Evolutionary conservation across 1,140 invertebrate species (phyloP), one percentile per base, ranked within the genome.

Genomic region (Aradophagus sp.): DNA sequence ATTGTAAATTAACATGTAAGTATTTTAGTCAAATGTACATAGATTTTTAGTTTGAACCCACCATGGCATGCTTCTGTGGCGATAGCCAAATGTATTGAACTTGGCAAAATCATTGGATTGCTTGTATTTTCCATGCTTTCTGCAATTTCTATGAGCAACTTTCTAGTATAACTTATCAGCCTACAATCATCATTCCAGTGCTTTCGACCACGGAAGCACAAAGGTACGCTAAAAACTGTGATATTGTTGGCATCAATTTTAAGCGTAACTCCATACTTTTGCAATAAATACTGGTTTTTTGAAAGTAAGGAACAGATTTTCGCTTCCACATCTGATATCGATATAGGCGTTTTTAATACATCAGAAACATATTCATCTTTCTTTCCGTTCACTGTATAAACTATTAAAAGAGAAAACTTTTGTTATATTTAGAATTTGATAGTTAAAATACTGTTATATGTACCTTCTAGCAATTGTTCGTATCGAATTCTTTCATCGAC

Each of bases 401-500:
- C 84, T 86, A 63, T 50, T 52, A 41, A 36, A 48, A 32, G 56
- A 55, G 44, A 59, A 55, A 42, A 31, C 53, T 56, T 2, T 34
- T 34, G n/a, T 23, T 23, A 4, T 8, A 23, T 23, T 5, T 23
- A 5, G 4, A 23, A 23, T 23, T 23, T 23, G 20, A 8, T 23
- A 8, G 4, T 5, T 23, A 8, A 8, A 23, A 23, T 23, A 23
- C 3, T 29, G 32, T 17, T 16, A 42, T 61, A 15, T n/a, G n/a
- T 77, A 85, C 84, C 68, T 52, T 72, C 39, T 41, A 86, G 59
- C 11, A 86, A 75, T 45, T 78, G 53, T 66, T 86, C 84, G 42
- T 85, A 86, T 39, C 83, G 78, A 68, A 86, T 85, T 65, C 84
- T 79, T 75, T 86, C 84, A 39, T 85, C 78, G 41, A 80, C 63